Evolutionary conservation across 2,888 invertebrate genomes (phyloP).

Genomic region (Catocala nupta): DNA sequence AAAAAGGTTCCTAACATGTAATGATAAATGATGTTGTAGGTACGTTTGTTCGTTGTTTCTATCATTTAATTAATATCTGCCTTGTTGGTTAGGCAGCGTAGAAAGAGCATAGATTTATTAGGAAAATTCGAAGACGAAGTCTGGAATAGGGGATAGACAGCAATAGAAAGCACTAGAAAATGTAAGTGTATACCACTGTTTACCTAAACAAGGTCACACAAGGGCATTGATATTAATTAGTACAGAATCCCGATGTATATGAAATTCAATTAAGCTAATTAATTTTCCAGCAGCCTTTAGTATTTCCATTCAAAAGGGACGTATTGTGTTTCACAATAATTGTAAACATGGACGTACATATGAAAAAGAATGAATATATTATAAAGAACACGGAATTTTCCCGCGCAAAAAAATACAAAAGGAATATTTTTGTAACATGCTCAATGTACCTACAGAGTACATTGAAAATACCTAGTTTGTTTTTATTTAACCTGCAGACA

Average conservation of each 20-base stretch:
- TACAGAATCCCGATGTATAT: conserved; percentile 23
- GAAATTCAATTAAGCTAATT: conserved; percentile 42
- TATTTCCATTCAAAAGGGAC: conserved; percentile 29
- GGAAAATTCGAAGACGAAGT: no score
- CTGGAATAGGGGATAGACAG: no score
- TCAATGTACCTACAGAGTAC: background rate
- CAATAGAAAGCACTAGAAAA: background rate
- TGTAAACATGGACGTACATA: conserved; percentile 7
- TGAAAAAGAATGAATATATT: conserved; percentile 11
- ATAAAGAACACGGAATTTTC: background rate
- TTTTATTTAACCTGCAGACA: no score
- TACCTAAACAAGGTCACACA: no score
- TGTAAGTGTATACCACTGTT: no score
- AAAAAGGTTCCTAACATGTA: background rate
- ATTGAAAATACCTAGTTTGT: background rate
- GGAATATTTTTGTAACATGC: background rate
- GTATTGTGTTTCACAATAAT: conserved; percentile 33
- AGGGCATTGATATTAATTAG: conserved; percentile 15
- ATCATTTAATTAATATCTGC: no score
- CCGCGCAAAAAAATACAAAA: background rate
- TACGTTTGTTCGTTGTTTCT: no score
- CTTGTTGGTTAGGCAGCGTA: no score
- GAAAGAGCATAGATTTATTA: no score
- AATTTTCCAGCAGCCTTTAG: conserved; percentile 31
- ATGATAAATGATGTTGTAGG: background rate